These are phyloP conservation scores for Ophion ellenae DNA, from an alignment of 2,888 invertebrate species.

Conservation along the genomic window DNA sequence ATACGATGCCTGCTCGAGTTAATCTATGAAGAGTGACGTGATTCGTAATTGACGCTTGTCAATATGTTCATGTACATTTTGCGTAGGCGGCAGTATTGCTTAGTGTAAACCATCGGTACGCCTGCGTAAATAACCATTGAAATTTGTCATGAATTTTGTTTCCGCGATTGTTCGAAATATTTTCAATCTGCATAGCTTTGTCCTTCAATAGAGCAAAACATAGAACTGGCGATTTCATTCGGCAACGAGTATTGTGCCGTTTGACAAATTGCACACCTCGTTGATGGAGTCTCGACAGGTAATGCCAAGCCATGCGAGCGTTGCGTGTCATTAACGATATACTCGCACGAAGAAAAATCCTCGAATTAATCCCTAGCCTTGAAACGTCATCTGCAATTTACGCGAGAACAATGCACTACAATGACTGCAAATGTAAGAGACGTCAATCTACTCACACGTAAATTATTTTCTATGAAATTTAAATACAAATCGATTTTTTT, in stretches of 20 bases:
- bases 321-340: not conserved
- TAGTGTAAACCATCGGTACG: too few relatives aligned
- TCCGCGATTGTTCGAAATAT: not conserved
- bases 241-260: not conserved
- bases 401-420: not conserved
- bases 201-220: not conserved
- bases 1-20: too few relatives aligned
- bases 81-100: too few relatives aligned
- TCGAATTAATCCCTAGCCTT: not conserved
- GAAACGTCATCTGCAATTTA: constrained; percentile 3
- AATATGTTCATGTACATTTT: too few relatives aligned
- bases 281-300: not conserved
- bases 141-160: not conserved
- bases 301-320: not conserved
- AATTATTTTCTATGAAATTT: not conserved
- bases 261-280: constrained; percentile 6
- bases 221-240: not conserved
- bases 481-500: not conserved
- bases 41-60: too few relatives aligned
- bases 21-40: too few relatives aligned
- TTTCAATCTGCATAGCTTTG: too few relatives aligned
- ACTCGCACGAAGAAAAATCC: not conserved
- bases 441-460: not conserved
- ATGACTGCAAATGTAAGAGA: not conserved
- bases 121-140: too few relatives aligned